phyloP scores from a whole-genome alignment of 2,797 vertebrate genomes.

The Rhabdomys pumilio region DNA sequence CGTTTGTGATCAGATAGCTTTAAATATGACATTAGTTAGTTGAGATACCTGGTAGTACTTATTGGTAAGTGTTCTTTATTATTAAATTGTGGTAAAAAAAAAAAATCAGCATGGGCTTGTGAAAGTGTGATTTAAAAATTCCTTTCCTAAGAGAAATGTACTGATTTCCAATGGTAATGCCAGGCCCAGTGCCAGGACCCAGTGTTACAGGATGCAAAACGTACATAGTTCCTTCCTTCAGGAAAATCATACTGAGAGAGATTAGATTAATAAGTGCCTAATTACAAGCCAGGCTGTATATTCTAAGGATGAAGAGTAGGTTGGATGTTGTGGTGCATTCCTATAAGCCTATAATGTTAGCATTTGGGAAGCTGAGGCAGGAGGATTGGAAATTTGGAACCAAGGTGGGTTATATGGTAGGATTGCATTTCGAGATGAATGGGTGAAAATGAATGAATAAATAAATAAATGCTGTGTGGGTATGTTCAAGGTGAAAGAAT shows the following conservation, averaged over 20 bases:
- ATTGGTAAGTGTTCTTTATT: slow-evolving; percentile 34
- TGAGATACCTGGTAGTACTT: not conserved
- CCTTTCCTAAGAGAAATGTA: slow-evolving; percentile 35
- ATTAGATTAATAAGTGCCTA: not conserved
- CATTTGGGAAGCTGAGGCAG: not conserved
- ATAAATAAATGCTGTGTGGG: not conserved
- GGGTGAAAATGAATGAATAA: not conserved
- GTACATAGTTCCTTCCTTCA: not conserved
- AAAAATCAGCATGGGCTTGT: slow-evolving; percentile 26
- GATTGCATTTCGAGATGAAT: not conserved
- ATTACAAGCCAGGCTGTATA: not conserved
- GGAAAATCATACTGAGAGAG: not conserved
- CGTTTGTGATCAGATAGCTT: slow-evolving; percentile 42
- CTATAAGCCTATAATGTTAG: not conserved
- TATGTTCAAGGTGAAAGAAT: not conserved
- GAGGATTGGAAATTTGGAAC: not conserved
- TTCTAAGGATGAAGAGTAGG: slow-evolving; percentile 29
- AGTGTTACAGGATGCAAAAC: not conserved
- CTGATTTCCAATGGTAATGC: not conserved
- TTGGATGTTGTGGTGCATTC: too few relatives aligned
- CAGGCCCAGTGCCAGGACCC: not conserved
- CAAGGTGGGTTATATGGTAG: not conserved
- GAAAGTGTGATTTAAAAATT: slow-evolving; percentile 36
- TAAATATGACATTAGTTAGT: slow-evolving; percentile 27
- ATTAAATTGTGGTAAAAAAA: not conserved